Percentiles rank a stretch among this genome's conserved stretches.
Conservation (phyloP, 1,140 invertebrate species). For the Hyphantria cunea region DNA sequence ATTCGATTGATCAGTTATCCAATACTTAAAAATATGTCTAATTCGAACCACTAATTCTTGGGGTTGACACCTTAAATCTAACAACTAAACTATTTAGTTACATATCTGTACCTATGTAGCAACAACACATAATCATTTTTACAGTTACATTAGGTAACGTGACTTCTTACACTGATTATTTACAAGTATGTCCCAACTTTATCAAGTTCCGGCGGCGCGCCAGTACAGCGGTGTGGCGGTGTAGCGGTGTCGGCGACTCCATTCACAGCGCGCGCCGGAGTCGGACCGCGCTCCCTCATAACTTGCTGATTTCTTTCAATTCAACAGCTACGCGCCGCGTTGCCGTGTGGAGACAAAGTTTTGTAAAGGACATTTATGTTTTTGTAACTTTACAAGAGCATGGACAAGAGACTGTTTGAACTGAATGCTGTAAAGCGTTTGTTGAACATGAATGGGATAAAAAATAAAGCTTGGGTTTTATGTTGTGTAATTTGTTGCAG, state of each 20-base stretch:
- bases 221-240: neutral
- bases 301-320: constrained; percentile 24
- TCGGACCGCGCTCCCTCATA: constrained; percentile 1
- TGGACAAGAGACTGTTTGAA: constrained; percentile 4
- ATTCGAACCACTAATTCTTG: too few species aligned
- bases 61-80: too few species aligned
- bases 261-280: constrained; percentile 6
- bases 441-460: neutral
- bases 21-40: too few species aligned
- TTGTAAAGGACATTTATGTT: constrained; percentile 20
- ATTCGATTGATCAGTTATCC: neutral
- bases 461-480: too few species aligned
- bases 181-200: constrained; percentile 4
- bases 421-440: constrained; percentile 2
- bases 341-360: neutral
- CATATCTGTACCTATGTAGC: too few species aligned
- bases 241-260: constrained; percentile 11
- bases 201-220: neutral
- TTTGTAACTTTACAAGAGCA: neutral
- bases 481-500: too few species aligned
- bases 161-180: too few species aligned
- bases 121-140: too few species aligned
- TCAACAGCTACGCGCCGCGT: neutral
- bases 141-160: too few species aligned
- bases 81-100: too few species aligned